These are phyloP conservation scores for Ylistrum balloti DNA, from an alignment of 1,140 invertebrate species.

Conservation along the genomic window DNA sequence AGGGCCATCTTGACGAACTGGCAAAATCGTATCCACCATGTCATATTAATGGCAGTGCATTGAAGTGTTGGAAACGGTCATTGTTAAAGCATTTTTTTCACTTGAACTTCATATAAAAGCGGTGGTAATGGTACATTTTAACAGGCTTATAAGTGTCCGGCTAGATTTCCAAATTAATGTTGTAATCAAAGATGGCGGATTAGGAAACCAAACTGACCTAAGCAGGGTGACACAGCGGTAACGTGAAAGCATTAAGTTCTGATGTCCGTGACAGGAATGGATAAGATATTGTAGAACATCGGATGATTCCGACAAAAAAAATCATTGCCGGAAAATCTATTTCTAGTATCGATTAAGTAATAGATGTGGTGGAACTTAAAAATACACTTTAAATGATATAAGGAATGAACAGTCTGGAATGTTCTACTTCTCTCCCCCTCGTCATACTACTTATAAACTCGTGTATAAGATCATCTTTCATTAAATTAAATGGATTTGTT, in stretches of 20 bases:
- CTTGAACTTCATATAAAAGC: neutral
- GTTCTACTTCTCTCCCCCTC: too few relatives aligned
- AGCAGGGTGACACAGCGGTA: too few relatives aligned
- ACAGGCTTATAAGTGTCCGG: too few relatives aligned
- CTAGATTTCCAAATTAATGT: neutral
- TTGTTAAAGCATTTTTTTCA: neutral
- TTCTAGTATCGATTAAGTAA: neutral
- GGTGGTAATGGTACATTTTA: neutral
- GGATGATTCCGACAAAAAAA: neutral
- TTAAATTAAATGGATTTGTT: too few relatives aligned
- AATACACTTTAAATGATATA: conserved; percentile 1
- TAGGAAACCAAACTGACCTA: neutral
- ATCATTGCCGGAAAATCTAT: neutral
- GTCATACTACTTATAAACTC: too few relatives aligned
- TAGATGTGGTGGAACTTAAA: neutral
- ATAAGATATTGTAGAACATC: neutral
- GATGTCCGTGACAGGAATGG: neutral
- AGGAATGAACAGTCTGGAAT: neutral
- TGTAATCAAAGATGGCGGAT: neutral
- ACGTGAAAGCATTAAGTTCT: too few relatives aligned
- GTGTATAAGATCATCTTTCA: too few relatives aligned
- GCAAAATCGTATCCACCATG: too few relatives aligned
- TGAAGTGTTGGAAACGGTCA: too few relatives aligned
- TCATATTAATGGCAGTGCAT: too few relatives aligned
- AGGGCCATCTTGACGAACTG: too few relatives aligned